Evolutionary conservation across 2,797 vertebrate species (phyloP).

Genomic region (Iguana delicatissima): DNA sequence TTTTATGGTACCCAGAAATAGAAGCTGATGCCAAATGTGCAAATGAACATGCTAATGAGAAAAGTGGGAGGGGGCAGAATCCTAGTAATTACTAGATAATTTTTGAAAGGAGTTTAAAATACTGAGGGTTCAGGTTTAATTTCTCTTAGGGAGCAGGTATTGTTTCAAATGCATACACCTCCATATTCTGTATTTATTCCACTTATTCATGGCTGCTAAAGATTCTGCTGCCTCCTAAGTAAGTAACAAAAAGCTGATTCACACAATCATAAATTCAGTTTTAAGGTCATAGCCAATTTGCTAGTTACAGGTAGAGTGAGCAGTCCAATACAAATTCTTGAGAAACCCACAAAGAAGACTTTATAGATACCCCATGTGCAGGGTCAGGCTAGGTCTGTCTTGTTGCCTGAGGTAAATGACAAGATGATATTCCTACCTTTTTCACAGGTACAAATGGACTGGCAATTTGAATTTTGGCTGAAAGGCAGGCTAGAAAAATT

Average conservation of each 20-base stretch:
- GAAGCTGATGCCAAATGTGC: constrained; percentile 14
- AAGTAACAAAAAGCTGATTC: not conserved
- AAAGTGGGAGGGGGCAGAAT: not conserved
- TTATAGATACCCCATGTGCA: not conserved
- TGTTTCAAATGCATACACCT: not conserved
- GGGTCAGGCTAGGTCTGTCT: not conserved
- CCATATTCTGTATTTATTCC: not conserved
- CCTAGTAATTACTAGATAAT: constrained; percentile 14
- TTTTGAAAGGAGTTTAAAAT: constrained; percentile 1
- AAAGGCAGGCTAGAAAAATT: no score
- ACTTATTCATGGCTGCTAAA: not conserved
- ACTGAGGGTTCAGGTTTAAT: not conserved
- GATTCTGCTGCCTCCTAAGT: not conserved
- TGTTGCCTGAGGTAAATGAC: not conserved
- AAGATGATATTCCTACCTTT: not conserved
- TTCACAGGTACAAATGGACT: not conserved
- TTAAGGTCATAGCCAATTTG: not conserved
- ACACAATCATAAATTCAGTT: not conserved
- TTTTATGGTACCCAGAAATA: constrained; percentile 17
- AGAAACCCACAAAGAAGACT: not conserved
- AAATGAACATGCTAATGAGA: constrained; percentile 5
- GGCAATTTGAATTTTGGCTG: not conserved
- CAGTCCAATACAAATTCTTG: not conserved
- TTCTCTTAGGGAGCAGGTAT: not conserved
- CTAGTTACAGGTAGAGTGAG: not conserved